These are phyloP conservation scores for Eonycteris spelaea DNA, from an alignment of 2,113 vertebrate genomes.

Conservation along the genomic window DNA sequence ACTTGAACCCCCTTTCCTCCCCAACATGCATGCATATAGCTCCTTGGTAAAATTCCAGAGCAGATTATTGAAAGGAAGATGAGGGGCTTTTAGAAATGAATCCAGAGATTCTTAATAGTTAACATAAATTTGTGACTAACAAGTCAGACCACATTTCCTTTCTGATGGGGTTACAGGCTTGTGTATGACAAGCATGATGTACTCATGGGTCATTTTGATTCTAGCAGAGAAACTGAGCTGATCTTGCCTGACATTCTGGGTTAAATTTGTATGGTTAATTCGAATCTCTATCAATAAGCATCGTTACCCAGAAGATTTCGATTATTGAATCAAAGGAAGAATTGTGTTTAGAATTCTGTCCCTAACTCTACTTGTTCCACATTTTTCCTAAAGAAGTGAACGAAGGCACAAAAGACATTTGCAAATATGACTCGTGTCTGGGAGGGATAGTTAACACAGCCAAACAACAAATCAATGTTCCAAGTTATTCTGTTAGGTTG, in stretches of 20 bases:
- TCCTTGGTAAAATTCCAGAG: not conserved
- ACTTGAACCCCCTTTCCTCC: not conserved
- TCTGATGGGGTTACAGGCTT: not conserved
- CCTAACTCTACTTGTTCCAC: not conserved
- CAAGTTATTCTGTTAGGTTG: slow-evolving; percentile 56
- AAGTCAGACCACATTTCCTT: not conserved
- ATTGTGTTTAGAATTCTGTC: not conserved
- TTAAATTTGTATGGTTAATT: not conserved
- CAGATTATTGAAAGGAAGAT: not conserved
- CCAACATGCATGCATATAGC: not conserved
- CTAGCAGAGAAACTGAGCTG: not conserved
- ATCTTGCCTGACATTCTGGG: not conserved
- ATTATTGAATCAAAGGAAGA: not conserved
- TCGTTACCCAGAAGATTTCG: not conserved
- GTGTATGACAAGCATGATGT: not conserved
- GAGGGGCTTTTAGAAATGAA: not conserved
- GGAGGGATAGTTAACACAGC: slow-evolving; percentile 40
- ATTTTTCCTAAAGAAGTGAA: slow-evolving; percentile 33
- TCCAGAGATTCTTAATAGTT: not conserved
- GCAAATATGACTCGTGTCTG: slow-evolving; percentile 52
- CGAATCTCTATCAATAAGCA: not conserved
- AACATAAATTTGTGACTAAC: not conserved
- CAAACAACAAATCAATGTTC: slow-evolving; percentile 61
- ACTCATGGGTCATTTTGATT: no score
- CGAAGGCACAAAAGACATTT: slow-evolving; percentile 17